These are phyloP conservation scores for Baryphthengus martii DNA, from an alignment of 2,113 vertebrate species.

Conservation along the genomic window DNA sequence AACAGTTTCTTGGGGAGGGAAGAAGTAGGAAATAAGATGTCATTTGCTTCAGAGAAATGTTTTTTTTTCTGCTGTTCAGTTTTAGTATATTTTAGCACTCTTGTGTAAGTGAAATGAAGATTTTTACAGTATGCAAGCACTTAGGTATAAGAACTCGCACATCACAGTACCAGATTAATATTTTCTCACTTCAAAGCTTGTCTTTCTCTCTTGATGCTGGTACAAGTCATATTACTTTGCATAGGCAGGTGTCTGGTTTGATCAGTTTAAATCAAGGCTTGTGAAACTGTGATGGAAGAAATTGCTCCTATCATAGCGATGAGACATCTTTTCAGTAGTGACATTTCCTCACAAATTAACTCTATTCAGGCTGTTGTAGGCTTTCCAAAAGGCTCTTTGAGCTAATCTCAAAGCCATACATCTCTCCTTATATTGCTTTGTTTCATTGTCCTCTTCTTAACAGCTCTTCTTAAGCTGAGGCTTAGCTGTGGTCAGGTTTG, in stretches of 20 bases:
- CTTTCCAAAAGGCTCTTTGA: slow-evolving; percentile 47
- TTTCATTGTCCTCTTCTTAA: slow-evolving; percentile 45
- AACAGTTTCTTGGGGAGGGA: background rate
- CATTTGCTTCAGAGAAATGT: background rate
- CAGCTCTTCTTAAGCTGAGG: slow-evolving; percentile 10
- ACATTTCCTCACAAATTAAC: slow-evolving; percentile 40
- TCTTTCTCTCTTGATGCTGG: slow-evolving; percentile 29
- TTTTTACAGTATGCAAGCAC: slow-evolving; percentile 15
- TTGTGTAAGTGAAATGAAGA: slow-evolving; percentile 34
- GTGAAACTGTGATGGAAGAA: slow-evolving; percentile 25
- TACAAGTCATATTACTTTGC: slow-evolving; percentile 36
- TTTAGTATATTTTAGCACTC: slow-evolving; percentile 24
- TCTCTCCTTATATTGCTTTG: background rate
- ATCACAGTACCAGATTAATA: slow-evolving; percentile 39
- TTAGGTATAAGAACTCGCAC: slow-evolving; percentile 16
- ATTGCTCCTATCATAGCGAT: background rate
- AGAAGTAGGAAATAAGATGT: background rate
- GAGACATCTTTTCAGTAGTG: slow-evolving; percentile 26
- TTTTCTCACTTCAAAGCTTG: slow-evolving; percentile 57
- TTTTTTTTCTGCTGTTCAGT: slow-evolving; percentile 8
- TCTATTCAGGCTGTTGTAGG: background rate
- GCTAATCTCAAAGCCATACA: slow-evolving; percentile 37
- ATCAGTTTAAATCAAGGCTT: slow-evolving; percentile 62
- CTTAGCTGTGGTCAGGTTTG: background rate
- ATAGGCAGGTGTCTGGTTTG: slow-evolving; percentile 37